Evolutionary conservation across 92 coral and sea anemone genomes (phyloP), one percentile per base, ranked within the genome.

Genomic region (Porites cylindrica): DNA sequence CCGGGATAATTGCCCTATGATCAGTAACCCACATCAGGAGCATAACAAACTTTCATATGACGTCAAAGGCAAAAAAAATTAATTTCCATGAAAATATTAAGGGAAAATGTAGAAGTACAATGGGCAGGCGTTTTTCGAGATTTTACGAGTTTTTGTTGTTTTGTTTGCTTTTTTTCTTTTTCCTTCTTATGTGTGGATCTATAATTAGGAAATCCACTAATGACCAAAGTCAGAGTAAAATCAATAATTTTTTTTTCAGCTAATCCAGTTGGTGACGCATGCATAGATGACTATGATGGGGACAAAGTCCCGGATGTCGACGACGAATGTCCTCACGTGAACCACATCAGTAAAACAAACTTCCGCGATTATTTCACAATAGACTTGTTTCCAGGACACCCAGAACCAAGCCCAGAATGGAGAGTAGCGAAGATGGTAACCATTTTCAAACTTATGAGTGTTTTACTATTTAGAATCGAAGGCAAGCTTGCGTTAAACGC

Each of bases 261-360:
- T 64, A 85, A 84, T 59, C 92, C 96, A 20, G 97, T 95, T 50
- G 99, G 99, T 62, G 99, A 96, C 83, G 82, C 85, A 19, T 96
- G 99, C 77, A 89, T 86, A 78, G 83, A 90, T 29, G 99, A 96
- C 88, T 93, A 81, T 68, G 99, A 96, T 74, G 97, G 96, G n/a
- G 99, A 96, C 84, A 95, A 96, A 38, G 95, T 91, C 58, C 76
- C 72, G 50, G 99, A 96, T 80, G 88, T 72, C 77, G 88, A 93
- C 63, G 99, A 96, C 87, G 56, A 85, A 6, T 96, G 99, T 62
- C 96, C 99, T 52, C 93, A 88, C 43, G 97, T 91, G 77, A 89
- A 89, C 61, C 96, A 95, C 88, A 95, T 96, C 83, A 88, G 90
- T 78, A 89, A 82, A 78, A 96, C 99, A 29, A 93, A 96, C 63